Conservation (phyloP, 1,140 invertebrate species). For the Drosophila miranda region DNA sequence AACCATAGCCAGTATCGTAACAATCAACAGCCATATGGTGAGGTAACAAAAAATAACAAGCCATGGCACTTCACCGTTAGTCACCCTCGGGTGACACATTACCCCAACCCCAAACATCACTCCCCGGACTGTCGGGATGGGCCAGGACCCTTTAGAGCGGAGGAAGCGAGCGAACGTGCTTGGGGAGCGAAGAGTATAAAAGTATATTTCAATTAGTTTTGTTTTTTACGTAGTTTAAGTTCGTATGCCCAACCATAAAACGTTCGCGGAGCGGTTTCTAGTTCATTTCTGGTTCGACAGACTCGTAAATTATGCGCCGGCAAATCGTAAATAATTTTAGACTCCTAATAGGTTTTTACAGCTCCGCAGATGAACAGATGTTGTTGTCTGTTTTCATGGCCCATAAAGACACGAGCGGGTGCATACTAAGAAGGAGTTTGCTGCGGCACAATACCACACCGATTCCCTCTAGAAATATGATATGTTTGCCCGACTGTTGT, state of each 20-base stretch:
- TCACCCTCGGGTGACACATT: slow-evolving; percentile 65
- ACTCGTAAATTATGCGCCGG: slow-evolving; percentile 69
- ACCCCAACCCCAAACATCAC: slow-evolving; percentile 39
- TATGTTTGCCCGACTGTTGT: slow-evolving; percentile 8
- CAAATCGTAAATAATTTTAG: slow-evolving; percentile 74
- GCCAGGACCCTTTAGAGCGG: slow-evolving; percentile 10
- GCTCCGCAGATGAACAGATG: slow-evolving; percentile 49
- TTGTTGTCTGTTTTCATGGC: slow-evolving; percentile 36
- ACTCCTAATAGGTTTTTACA: slow-evolving; percentile 67
- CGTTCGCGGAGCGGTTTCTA: slow-evolving; percentile 51
- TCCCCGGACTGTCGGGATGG: slow-evolving; percentile 7
- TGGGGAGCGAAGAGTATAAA: slow-evolving; percentile 52
- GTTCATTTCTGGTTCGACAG: slow-evolving; percentile 60
- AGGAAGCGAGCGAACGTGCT: slow-evolving; percentile 38
- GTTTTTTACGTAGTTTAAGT: slow-evolving; percentile 53
- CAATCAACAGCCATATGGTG: slow-evolving; percentile 73
- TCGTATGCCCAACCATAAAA: slow-evolving; percentile 61
- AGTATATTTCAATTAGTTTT: slow-evolving; percentile 76
- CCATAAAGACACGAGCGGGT: slow-evolving; percentile 47
- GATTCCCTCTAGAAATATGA: slow-evolving; percentile 23
- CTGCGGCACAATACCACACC: not conserved
- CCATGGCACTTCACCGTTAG: slow-evolving; percentile 32
- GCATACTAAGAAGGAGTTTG: slow-evolving; percentile 15
- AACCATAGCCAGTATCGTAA: slow-evolving; percentile 52
- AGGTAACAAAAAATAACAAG: slow-evolving; percentile 80